Evolutionary conservation across 2,797 vertebrate species (phyloP).

Genomic region (Ceryle rudis): DNA sequence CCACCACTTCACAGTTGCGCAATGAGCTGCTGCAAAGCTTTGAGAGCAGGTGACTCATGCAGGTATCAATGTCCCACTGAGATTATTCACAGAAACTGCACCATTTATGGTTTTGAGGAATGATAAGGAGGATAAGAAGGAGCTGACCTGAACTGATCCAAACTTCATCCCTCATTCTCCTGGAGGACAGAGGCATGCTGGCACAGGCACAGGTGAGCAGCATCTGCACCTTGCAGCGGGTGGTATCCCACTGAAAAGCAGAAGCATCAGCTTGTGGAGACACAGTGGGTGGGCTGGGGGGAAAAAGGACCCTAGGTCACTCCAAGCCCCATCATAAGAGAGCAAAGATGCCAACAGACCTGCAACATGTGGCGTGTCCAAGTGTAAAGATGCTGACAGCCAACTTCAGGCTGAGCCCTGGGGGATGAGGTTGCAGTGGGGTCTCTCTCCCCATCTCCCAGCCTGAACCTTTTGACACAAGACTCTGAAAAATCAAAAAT

Average conservation of each 20-base stretch:
- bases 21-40: not conserved
- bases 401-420: accelerated
- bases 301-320: not conserved
- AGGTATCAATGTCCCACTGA: accelerated
- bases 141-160: not conserved
- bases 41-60: not conserved
- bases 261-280: not conserved
- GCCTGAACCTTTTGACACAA: not conserved
- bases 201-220: accelerated
- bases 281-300: not conserved
- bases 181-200: accelerated
- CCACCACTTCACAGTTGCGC: accelerated
- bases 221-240: accelerated
- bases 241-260: not conserved
- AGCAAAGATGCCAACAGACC: not conserved
- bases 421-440: not conserved
- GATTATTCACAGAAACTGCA: not conserved
- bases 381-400: not conserved
- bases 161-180: not conserved
- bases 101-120: not conserved
- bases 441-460: not conserved
- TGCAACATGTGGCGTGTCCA: accelerated
- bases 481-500: not conserved
- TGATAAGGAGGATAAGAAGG: not conserved
- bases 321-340: not conserved